phyloP scores from a whole-genome alignment of 2,797 vertebrate species.

The Crypturellus tataupa region DNA sequence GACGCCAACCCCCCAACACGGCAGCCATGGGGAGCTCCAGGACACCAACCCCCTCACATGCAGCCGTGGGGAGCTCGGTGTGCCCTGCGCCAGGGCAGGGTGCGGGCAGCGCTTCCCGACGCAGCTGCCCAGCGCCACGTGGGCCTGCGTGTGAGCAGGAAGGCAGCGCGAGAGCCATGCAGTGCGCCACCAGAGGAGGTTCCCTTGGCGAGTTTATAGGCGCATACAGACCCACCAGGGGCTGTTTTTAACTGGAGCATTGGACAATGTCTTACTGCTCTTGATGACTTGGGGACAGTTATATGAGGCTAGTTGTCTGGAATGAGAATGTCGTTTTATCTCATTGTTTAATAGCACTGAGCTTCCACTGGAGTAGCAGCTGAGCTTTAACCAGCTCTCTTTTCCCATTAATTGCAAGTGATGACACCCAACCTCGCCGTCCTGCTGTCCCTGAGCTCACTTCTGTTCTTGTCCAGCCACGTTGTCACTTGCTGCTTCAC shows the following conservation, averaged over 20 bases:
- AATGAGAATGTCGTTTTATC: background rate
- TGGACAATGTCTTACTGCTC: slow-evolving; percentile 9
- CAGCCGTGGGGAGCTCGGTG: background rate
- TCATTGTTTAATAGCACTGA: background rate
- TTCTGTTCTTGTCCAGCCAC: background rate
- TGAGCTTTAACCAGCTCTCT: background rate
- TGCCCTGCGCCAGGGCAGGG: no score
- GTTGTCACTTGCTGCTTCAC: background rate
- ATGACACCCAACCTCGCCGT: background rate
- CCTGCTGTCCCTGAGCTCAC: background rate
- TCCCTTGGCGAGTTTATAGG: background rate
- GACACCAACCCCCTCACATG: no score
- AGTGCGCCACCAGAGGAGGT: background rate
- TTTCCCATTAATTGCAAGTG: background rate
- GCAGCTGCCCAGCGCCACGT: background rate
- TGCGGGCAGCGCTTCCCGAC: no score
- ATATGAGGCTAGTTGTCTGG: background rate
- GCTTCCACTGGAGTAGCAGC: background rate
- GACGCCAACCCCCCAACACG: background rate
- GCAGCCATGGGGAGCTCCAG: no score
- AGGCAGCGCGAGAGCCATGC: background rate
- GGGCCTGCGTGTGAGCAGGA: background rate
- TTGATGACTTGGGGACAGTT: background rate
- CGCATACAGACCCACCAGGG: background rate
- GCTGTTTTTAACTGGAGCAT: background rate